A percentile compares a stretch with the other conserved stretches of the same genome.
Evolutionary conservation across 2,888 invertebrate genomes (phyloP).

Genomic region (Galerucella nymphaeae): DNA sequence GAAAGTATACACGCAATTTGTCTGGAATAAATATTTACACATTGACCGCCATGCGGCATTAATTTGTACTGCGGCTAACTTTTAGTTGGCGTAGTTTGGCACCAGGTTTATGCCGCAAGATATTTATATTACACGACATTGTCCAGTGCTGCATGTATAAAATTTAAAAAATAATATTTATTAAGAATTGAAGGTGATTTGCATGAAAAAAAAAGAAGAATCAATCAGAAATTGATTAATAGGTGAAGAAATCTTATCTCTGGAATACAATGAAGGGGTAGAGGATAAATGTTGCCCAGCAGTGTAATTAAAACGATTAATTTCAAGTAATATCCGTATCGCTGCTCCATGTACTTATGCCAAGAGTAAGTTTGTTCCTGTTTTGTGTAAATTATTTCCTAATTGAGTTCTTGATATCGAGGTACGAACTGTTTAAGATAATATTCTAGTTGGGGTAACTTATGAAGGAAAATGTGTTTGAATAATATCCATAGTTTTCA

Average conservation of each 20-base stretch:
- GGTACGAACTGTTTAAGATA: conserved; percentile 1
- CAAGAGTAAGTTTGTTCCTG: conserved; percentile 9
- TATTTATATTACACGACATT: no score
- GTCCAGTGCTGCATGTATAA: no score
- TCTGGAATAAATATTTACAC: no score
- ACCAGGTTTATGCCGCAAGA: no score
- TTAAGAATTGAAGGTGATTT: no score
- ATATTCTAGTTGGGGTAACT: not conserved
- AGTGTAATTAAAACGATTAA: conserved; percentile 1
- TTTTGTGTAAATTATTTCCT: conserved; percentile 7
- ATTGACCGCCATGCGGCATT: no score
- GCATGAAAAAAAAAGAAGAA: not conserved
- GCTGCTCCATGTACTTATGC: not conserved
- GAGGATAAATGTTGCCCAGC: conserved; percentile 3
- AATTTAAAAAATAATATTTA: no score
- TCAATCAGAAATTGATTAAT: not conserved
- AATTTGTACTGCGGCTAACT: no score
- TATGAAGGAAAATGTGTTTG: not conserved
- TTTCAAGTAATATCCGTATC: conserved; percentile 3
- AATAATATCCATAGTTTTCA: conserved; percentile 2
- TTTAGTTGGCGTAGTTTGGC: no score
- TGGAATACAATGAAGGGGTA: not conserved
- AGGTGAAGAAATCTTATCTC: not conserved
- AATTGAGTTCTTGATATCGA: conserved; percentile 4
- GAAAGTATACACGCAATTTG: no score